Base-by-base conservation (phyloP, 2,888 invertebrate genomes). In the Lutraria lutraria region DNA sequence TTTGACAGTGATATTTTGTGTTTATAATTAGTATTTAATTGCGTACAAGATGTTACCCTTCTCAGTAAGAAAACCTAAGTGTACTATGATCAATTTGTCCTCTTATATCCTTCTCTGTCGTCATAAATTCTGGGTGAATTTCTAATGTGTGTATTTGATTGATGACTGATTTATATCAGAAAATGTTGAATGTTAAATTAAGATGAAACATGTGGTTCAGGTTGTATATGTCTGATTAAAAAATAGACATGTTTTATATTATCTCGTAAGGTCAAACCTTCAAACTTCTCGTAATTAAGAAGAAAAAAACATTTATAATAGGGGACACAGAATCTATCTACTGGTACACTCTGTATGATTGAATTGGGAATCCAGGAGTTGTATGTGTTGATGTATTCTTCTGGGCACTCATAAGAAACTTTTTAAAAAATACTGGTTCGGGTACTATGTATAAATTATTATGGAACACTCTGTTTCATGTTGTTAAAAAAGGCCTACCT, bases 21-120 rank as follows among this genome's bases (percentile, higher is more conserved):
- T 31, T 76, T 76, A 31, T 76, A 76, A 76, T 76, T 31, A 76
- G 16, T 76, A 34, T 76, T 76, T 76, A 76, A 76, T 76, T 31
- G 76, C 76, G 3, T 76, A 76, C 76, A 76, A 76, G 31, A 76
- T 31, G 31, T 13, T 13, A 31, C 15, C n/a, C n/a, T n/a, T n/a
- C n/a, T 76, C 43, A 43, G 34, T 76, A 31, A 31, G 2, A 76
- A 76, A 15, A 34, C 76, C 1, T 10, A 16, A 76, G 16, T 16
- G 16, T 31, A 34, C 2, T 31, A 76, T 31, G 31, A 76, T 76
- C 29, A 25, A 34, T 76, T 31, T 25, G 31, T 31, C 16, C 34
- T 31, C 29, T 12, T 34, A 76, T 31, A 16, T 76, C 25, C 31
- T 76, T 34, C 16, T 68, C 12, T 34, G 76, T 76, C 76, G 76